Evolutionary conservation across 2,797 vertebrate species (phyloP).

Genomic region (Champsocephalus gunnari): DNA sequence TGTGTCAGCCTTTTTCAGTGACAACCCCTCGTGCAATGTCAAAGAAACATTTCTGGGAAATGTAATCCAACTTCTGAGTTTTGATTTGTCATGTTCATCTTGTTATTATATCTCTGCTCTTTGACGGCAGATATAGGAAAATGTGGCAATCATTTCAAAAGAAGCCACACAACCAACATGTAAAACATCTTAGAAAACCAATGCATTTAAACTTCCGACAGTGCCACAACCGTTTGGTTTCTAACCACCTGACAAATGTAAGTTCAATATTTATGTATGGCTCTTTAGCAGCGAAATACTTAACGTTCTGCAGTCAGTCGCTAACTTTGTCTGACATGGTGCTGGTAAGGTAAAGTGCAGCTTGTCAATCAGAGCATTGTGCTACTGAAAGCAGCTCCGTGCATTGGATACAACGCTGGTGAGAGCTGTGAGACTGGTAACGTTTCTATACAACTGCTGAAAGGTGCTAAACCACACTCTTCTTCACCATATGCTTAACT

Average conservation of each 20-base stretch:
- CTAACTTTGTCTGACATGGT: neutral
- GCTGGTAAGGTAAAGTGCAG: too few relatives aligned
- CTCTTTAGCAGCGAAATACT: neutral
- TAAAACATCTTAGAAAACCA: neutral
- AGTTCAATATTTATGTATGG: neutral
- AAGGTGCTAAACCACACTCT: too few relatives aligned
- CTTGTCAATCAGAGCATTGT: neutral
- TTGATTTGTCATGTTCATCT: conserved; percentile 6
- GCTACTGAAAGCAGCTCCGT: neutral
- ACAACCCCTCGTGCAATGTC: conserved; percentile 31
- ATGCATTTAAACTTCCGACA: too few relatives aligned
- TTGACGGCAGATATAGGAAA: neutral
- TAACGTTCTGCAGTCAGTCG: neutral
- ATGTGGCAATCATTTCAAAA: neutral
- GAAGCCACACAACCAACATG: neutral
- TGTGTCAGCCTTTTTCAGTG: conserved; percentile 20
- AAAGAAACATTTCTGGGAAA: conserved; percentile 36
- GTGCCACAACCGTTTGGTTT: too few relatives aligned
- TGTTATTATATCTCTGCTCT: neutral
- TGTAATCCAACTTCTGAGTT: conserved; percentile 3
- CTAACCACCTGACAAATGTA: too few relatives aligned
- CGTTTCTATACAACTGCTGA: too few relatives aligned
- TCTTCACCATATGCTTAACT: neutral
- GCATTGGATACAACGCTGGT: neutral
- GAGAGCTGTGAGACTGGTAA: neutral